A percentile compares a stretch with the other conserved stretches of the same genome.
Evolutionary conservation across 2,888 invertebrate species (phyloP).

Genomic region (Megaustenia siamemsis): DNA sequence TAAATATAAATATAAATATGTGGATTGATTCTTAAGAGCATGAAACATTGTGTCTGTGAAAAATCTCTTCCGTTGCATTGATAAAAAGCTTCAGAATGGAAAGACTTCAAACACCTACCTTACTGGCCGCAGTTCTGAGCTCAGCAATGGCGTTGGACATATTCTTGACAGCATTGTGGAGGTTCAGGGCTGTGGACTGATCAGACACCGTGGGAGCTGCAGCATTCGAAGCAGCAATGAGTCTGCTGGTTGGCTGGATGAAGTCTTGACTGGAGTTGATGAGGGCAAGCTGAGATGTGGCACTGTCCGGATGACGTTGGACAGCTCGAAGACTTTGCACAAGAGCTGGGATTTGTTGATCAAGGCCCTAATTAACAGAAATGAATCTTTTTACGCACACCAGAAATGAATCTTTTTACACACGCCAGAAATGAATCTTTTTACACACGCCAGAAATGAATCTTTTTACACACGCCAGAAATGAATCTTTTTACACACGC

Average conservation of each 20-base stretch:
- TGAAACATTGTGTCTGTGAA: no score
- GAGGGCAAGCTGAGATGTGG: conserved; percentile 88
- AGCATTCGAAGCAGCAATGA: conserved; percentile 88
- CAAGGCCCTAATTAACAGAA: conserved; percentile 84
- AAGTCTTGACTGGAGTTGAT: conserved; percentile 92
- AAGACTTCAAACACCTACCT: no score
- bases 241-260: conserved; percentile 85
- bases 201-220: conserved; percentile 91
- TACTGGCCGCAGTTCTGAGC: conserved; percentile 83
- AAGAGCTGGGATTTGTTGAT: conserved; percentile 89
- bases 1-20: no score
- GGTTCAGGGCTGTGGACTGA: conserved; percentile 87
- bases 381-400: no score
- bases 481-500: no score
- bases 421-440: no score
- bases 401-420: no score
- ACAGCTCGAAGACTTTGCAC: conserved; percentile 88
- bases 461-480: no score
- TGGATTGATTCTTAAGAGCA: no score
- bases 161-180: conserved; percentile 87
- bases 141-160: conserved; percentile 84
- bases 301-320: conserved; percentile 86
- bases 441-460: no score
- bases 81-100: no score
- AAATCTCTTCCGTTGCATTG: no score